These are phyloP conservation scores for Luscinia megarhynchos DNA, from an alignment of 2,797 vertebrate genomes.

Conservation along the genomic window DNA sequence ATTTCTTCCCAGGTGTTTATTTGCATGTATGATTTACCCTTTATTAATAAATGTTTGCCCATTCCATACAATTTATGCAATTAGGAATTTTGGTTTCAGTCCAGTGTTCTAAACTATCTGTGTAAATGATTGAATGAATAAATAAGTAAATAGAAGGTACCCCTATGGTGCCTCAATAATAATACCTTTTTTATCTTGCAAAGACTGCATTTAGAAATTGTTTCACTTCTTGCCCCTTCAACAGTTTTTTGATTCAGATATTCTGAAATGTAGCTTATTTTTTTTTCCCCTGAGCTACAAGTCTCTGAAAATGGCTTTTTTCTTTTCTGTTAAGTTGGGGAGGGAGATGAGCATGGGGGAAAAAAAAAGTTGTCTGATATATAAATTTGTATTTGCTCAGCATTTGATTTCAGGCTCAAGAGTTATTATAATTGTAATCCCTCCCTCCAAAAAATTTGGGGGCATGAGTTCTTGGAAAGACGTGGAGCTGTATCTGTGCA, in stretches of 20 bases:
- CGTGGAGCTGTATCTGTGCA: neutral
- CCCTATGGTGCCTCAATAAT: neutral
- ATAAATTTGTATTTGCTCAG: neutral
- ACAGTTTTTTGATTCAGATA: constrained; percentile 40
- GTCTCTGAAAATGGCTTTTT: neutral
- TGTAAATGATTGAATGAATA: constrained; percentile 58
- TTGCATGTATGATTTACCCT: neutral
- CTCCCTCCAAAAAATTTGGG: neutral
- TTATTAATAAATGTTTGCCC: constrained; percentile 36
- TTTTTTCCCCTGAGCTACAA: neutral
- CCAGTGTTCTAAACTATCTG: constrained; percentile 3
- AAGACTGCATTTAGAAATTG: constrained; percentile 55
- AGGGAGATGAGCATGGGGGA: neutral
- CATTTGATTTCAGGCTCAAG: neutral
- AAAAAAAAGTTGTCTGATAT: neutral
- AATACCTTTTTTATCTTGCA: constrained; percentile 29
- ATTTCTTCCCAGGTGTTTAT: constrained; percentile 11
- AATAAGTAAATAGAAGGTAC: neutral
- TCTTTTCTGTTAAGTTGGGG: neutral
- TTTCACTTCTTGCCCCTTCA: constrained; percentile 36
- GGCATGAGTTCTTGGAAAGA: neutral
- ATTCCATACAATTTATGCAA: neutral
- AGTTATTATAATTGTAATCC: neutral
- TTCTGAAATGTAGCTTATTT: constrained; percentile 19
- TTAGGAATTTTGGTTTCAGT: constrained; percentile 29